Base-by-base conservation (phyloP, 2,113 vertebrate species). In the Colinus virginianus region DNA sequence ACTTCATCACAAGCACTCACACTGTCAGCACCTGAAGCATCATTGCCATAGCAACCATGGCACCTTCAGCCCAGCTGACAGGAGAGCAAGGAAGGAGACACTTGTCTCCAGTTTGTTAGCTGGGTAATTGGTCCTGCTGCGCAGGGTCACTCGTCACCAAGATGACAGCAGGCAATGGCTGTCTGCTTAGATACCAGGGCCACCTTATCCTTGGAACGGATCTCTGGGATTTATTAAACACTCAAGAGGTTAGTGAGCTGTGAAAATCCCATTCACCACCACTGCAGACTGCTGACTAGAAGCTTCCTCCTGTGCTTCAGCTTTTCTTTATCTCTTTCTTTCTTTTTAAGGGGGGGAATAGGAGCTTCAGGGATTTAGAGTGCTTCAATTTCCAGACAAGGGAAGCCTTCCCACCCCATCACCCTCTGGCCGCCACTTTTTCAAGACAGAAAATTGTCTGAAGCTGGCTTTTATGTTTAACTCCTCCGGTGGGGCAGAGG, bases 51-150 rank as follows among this genome's bases (percentile, higher is more conserved):
- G 96, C 58, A 97, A 95, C 93, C 53, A 11, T 1, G 0, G 62
- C 13, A 61, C 72, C 89, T 92, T 46, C 56, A 71, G 84, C 85
- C 42, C 59, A 5, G 58, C 66, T 78, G 85, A 34, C 72, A 22
- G 83, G 66, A 36, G 13, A 76, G 78, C 87, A 82, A 13, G 4
- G 53, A 59, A 89, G 92, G 46, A 56, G 83, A 68, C 53, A 11
- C 94, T 93, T 34, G 61, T 92, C 95, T 96, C 91, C 83, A 87
- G 74, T 89, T 86, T 93, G 95, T 96, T 95, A 94, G 93, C 88
- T 48, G 86, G 86, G 93, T 97, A 97, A 97, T 96, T 97, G 95
- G 51, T 95, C 87, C 87, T 88, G 90, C 90, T 77, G 84, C 13
- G 40, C 71, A 32, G 84, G 78, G 89, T 79, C 92, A 94, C 76